Base-by-base conservation (phyloP, 1,140 invertebrate genomes). In the Cylas formicarius region DNA sequence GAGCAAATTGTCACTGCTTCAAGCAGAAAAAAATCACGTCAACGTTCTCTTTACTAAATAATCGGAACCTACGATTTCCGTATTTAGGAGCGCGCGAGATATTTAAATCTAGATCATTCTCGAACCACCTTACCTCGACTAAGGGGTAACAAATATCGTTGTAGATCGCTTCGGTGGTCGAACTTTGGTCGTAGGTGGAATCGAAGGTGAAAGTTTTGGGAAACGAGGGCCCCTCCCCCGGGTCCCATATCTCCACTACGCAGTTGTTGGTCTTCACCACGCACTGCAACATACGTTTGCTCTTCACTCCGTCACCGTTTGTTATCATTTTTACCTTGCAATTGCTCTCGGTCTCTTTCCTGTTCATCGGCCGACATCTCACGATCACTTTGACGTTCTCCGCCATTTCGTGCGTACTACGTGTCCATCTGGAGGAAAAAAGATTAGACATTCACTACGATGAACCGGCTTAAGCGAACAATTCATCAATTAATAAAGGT, bases 311-410 rank as follows among this genome's bases (percentile, higher is more conserved):
- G n/a, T n/a, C n/a, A 28, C 20, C 2, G 23, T 21, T 28, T 10
- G 14, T 5, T 34, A 10, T 14, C n/a, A 16, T 24, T 41, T 37
- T 67, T 67, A 83, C 83, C 64, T 83, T 75, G 65, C 82, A 84
- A 41, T 82, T 80, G 11, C 82, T 62, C 31, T 75, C 72, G 40
- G 74, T 76, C 69, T 90, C 87, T 52, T 82, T 71, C 35, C 70
- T 66, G 69, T 89, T 90, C 76, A 92, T 86, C 11, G 91, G 91
- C 22, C 91, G 80, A 74, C 90, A 95, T 69, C 90, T 73, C 45
- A 92, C 87, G 31, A 93, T 84, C 11, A 94, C 90, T 72, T 88
- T 89, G 14, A 94, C 90, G 51, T 82, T 77, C 71, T 94, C 90
- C 29, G 81, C 76, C 78, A 80, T 80, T n/a, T 29, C 22, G 4